A percentile compares a stretch with the other conserved stretches of the same genome.
phyloP scores from a whole-genome alignment of 2,797 vertebrate genomes.

The Leptodactylus fallax region DNA sequence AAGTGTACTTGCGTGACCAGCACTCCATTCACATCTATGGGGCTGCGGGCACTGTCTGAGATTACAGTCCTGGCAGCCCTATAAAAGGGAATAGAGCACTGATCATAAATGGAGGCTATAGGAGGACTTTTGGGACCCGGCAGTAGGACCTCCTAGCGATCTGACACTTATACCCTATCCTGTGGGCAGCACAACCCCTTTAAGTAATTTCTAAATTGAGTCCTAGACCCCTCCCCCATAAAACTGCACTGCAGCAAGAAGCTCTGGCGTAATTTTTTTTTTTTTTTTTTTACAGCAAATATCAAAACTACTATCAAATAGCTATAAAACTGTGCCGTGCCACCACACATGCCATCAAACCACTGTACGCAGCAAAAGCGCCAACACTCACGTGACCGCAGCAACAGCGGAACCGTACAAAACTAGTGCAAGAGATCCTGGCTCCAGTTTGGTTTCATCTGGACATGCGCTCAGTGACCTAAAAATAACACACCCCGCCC shows the following conservation, averaged over 20 bases:
- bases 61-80: no score
- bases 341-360: background rate
- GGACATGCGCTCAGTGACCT: background rate
- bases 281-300: background rate
- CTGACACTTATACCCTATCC: no score
- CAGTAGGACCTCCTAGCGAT: no score
- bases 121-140: no score
- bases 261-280: background rate
- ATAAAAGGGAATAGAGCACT: no score
- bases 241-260: background rate
- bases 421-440: conserved; percentile 9
- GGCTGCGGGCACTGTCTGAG: no score
- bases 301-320: conserved; percentile 21
- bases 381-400: no score
- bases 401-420: conserved; percentile 18
- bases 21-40: no score
- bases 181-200: no score
- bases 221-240: background rate
- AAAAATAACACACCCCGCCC: background rate
- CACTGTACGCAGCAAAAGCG: background rate
- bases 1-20: no score
- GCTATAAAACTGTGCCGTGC: background rate
- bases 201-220: background rate
- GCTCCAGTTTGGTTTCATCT: background rate
- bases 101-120: no score